phyloP scores from a whole-genome alignment of 1,140 invertebrate species.

The Drosophila mauritiana region DNA sequence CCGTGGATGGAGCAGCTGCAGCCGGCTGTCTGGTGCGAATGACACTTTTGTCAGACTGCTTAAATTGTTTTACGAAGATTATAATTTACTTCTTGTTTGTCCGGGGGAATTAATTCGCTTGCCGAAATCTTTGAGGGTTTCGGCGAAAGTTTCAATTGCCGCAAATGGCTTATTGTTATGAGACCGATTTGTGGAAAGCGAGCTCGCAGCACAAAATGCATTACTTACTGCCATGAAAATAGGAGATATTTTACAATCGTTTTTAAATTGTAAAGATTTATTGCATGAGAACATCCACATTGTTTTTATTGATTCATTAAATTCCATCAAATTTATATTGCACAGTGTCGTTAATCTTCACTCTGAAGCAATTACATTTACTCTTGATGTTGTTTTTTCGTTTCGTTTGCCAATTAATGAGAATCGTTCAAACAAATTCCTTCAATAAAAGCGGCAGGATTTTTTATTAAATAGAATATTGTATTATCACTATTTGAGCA shows the following conservation, averaged over 20 bases:
- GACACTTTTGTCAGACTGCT: slow-evolving; percentile 43
- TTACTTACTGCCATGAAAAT: not conserved
- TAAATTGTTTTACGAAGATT: slow-evolving; percentile 49
- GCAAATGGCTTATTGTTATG: slow-evolving; percentile 19
- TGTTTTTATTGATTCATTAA: not conserved
- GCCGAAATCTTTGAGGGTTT: slow-evolving; percentile 2
- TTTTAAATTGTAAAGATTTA: not conserved
- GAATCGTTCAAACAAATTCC: not conserved
- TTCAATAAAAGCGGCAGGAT: not conserved
- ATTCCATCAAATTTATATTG: slow-evolving; percentile 10
- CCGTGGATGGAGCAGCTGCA: slow-evolving; percentile 5
- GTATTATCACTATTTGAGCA: too few species aligned
- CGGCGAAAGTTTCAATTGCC: slow-evolving; percentile 24
- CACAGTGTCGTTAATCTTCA: slow-evolving; percentile 6
- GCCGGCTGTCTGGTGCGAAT: slow-evolving; percentile 16
- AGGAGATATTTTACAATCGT: not conserved
- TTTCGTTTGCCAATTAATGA: not conserved
- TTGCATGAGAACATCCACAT: not conserved
- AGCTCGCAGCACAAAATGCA: too few species aligned
- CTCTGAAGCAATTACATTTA: slow-evolving; percentile 8
- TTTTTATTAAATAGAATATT: not conserved
- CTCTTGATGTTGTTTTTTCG: slow-evolving; percentile 5
- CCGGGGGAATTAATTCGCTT: slow-evolving; percentile 16
- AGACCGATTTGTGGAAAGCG: not conserved
- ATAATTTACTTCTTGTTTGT: slow-evolving; percentile 41